Conservation (phyloP, 2,113 vertebrate species). For the Pollimyrus isidori region DNA sequence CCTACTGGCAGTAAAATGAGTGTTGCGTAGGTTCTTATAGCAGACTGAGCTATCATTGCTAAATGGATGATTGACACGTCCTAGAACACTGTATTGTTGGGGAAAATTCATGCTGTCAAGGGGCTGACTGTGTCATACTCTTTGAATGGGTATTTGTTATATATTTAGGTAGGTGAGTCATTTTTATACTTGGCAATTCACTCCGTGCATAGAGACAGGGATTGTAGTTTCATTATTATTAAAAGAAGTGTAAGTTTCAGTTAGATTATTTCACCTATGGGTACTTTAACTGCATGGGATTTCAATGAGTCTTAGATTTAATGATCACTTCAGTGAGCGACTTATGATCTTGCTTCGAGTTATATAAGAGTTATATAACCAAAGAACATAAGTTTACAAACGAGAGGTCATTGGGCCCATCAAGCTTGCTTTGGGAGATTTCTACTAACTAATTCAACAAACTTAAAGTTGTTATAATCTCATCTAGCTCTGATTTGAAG, state of each 20-base stretch:
- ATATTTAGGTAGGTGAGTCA: not conserved
- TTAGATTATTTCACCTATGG: not conserved
- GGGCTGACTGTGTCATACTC: not conserved
- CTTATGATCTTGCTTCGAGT: not conserved
- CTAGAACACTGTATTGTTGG: not conserved
- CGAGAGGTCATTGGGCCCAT: too few species aligned
- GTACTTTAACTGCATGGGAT: not conserved
- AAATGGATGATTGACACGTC: not conserved
- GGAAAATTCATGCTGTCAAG: not conserved
- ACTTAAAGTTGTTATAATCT: too few species aligned
- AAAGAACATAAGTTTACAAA: too few species aligned
- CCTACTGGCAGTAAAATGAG: not conserved
- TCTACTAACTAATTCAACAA: too few species aligned
- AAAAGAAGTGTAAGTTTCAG: not conserved
- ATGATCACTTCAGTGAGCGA: not conserved
- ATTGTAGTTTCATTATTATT: not conserved
- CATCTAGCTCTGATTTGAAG: too few species aligned
- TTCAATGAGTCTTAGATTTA: not conserved
- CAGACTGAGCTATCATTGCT: not conserved
- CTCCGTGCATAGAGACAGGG: not conserved
- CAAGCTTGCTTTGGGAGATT: too few species aligned
- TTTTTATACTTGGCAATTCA: not conserved
- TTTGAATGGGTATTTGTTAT: slow-evolving; percentile 1
- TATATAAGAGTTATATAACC: too few species aligned
- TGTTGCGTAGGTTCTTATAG: not conserved